These are phyloP conservation scores for Callithrix jacchus DNA, from an alignment of 2,113 vertebrate species.

Conservation along the genomic window DNA sequence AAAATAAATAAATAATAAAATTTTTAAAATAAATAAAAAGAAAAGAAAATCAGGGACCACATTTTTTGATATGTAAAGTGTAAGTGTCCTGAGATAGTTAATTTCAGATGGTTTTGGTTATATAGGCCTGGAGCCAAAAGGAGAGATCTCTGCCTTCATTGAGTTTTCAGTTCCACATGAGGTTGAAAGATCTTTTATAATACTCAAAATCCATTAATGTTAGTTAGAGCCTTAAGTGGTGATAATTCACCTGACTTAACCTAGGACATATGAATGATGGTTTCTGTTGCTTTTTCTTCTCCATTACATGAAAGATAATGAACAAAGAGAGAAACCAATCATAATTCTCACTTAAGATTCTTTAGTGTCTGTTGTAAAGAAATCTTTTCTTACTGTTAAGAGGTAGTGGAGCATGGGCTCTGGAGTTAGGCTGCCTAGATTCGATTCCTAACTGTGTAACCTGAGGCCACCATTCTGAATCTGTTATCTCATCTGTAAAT, in stretches of 20 bases:
- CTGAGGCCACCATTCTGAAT: not conserved
- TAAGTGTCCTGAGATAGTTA: not conserved
- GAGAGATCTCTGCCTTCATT: not conserved
- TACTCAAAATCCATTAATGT: not conserved
- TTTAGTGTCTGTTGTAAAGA: not conserved
- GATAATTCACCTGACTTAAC: not conserved
- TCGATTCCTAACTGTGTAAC: not conserved
- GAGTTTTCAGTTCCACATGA: not conserved
- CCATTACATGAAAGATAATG: not conserved
- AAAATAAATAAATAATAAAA: too few relatives aligned
- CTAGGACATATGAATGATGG: not conserved
- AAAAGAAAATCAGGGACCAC: not conserved
- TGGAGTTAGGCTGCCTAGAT: not conserved
- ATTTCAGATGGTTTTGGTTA: not conserved
- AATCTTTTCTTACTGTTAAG: not conserved
- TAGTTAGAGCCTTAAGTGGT: not conserved
- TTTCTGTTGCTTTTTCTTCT: not conserved
- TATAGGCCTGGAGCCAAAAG: not conserved
- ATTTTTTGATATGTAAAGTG: not conserved
- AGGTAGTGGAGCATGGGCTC: not conserved
- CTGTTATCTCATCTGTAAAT: not conserved
- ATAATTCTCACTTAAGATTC: not conserved
- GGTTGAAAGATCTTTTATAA: not conserved
- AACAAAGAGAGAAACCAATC: not conserved
- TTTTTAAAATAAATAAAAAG: too few relatives aligned